phyloP scores from a whole-genome alignment of 2,797 vertebrate species.

The Semaprochilodus insignis region DNA sequence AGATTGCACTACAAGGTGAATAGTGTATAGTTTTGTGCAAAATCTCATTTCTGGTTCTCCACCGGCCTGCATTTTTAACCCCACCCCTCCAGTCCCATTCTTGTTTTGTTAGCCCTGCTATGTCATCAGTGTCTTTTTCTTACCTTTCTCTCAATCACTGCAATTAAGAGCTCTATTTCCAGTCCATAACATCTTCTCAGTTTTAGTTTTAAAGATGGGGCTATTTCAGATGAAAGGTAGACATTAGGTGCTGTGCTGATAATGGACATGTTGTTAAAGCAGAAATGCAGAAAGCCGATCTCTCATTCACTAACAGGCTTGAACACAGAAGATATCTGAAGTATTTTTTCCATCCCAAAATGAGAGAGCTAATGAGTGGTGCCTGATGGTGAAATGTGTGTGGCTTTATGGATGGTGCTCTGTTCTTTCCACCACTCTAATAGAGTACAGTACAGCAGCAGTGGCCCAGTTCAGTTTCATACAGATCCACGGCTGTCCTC shows the following conservation, averaged over 20 bases:
- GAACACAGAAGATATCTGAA: neutral
- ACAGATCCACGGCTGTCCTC: slow-evolving; percentile 59
- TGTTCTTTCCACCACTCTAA: neutral
- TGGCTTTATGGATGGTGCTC: neutral
- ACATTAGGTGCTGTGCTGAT: neutral
- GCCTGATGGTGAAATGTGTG: neutral
- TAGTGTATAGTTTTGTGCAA: no score
- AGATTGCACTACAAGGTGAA: no score
- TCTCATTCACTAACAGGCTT: neutral
- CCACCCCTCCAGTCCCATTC: no score
- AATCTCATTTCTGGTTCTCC: no score
- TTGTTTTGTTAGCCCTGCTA: no score
- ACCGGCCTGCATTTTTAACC: no score
- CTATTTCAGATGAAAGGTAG: neutral
- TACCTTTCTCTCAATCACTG: no score
- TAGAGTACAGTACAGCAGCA: slow-evolving; percentile 24
- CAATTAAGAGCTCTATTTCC: no score
- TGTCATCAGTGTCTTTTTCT: no score
- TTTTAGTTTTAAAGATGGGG: neutral
- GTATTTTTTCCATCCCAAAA: neutral
- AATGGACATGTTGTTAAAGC: neutral
- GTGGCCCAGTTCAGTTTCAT: slow-evolving; percentile 23
- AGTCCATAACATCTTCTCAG: neutral
- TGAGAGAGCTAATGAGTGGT: neutral
- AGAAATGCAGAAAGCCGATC: neutral